Base-by-base conservation (phyloP, 2,888 invertebrate species). In the Syrista parreyssii region DNA sequence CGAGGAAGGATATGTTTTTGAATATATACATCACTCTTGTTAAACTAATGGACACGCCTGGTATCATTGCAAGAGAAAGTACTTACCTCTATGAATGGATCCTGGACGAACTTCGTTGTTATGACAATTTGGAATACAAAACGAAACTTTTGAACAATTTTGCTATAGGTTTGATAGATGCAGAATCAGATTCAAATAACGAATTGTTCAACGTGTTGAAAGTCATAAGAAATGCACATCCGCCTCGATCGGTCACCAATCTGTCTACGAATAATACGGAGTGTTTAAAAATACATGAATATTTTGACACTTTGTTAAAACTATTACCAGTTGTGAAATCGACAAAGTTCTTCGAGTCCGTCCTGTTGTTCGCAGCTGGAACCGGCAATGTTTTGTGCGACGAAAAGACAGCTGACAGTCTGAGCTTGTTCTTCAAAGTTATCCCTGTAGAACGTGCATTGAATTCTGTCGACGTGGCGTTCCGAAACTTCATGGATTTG, bases 271-370 rank as follows among this genome's bases (percentile, higher is more conserved):
- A 75, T 11, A 75, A 76, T 71, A 32, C 80, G 31, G 74, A 82
- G 68, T 76, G 79, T 78, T 77, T 83, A 72, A 80, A 86, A 78
- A 79, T 84, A 3, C 78, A 80, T 3, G 80, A 86, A 36, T 90
- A 86, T 33, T 89, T 89, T 32, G 84, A 89, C 74, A 85, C 83
- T 32, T 75, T 91, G 55, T 74, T 89, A 32, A 84, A 84, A 73
- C 76, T 88, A 35, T 76, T 91, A 11, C 83, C 87, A 12, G 73
- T 83, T 1, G 89, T 89, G 6, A 89, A 86, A 81, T 90, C 91
- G 0, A 68, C 82, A 0, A 30, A 82, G 9, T 80, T 90, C 11
- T 88, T 87, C 12, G 83, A 89, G 68, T 81, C 81, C n/a, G 72
- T 85, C 9, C 86, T 91, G 4, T 81, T 81, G 30, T 89, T 86